Evolutionary conservation across 2,888 invertebrate genomes (phyloP), one percentile per base, ranked within the genome.

Genomic region (Halictus quadricinctus): DNA sequence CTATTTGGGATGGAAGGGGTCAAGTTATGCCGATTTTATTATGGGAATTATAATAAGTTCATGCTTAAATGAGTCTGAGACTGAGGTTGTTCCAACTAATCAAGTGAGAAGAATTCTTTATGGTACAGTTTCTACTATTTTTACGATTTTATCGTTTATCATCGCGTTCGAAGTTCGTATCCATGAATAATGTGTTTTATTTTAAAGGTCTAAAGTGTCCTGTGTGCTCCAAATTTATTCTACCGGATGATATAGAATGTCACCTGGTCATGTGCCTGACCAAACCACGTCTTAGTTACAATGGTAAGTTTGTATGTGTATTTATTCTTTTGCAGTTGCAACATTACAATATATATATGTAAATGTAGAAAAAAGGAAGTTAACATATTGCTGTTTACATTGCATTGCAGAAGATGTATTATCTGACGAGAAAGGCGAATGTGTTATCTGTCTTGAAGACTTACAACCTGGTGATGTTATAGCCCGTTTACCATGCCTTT

Each of bases 221-320:
- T 90, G 99, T 99, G 92, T 99, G 99, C 97, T 98, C 98, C 96
- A 99, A 99, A 96, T 98, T 98, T 95, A 98, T 99, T 94, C 96
- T 99, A 95, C 99, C 99, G 91, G 99, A 99, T 96, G 99, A 99
- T 96, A 98, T 99, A 95, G 99, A 99, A 96, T 98, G 98, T 96
- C 99, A 99, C 95, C 97, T 99, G 95, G 99, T 99, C 94, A 99
- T 99, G 98, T 99, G 99, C 96, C 97, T 99, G 96, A 99, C 99
- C 93, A 98, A 99, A 96, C 99, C 99, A 93, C 97, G 99, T 95
- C 98, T 99, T 95, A 98, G 98, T 94, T 99, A 99, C 96, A 99
- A 99, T 96, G 99, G 99, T 99, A 94, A 96, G 96, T 77, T 73
- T 36, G 0, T 25, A 21, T 5, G n/a, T 58, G n/a, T 58, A 58